Evolutionary conservation across 2,888 invertebrate species (phyloP), one percentile per base, ranked within the genome.

Genomic region (Leptinotarsa juncta): DNA sequence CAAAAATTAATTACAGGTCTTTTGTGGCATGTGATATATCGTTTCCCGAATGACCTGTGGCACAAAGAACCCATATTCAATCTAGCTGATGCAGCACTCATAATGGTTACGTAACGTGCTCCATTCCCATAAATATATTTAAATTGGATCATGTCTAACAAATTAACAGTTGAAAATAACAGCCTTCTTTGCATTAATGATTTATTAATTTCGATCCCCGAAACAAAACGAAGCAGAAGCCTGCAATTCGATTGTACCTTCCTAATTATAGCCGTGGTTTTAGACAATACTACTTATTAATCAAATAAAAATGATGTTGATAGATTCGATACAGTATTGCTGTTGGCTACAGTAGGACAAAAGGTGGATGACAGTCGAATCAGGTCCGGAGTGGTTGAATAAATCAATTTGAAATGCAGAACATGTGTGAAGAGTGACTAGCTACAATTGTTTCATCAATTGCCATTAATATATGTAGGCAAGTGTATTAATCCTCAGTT

Each of bases 141-240:
- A 62, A 71, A 67, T 72, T 73, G 76, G 71, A 76, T 53, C 68
- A 66, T 55, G 73, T 73, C 73, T 71, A 73, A 76, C 73, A 71
- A 76, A 73, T 73, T 73, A 73, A 74, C 70, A 74, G 74, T 74
- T 32, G 74, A 60, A 73, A 71, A 76, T 76, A 73, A 71, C 55
- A 73, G 62, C 71, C 68, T 73, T 71, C 70, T 65, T 49, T 62
- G 48, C 57, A 57, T 67, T 26, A 14, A 53, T 76, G 73, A 76
- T 76, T 76, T 76, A 76, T 76, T 73, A 66, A 32, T 74, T 57
- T 57, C 32, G 60, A 51, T 70, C 57, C 48, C 68, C 62, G 23
- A 71, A 65, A 73, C 53, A 71, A 60, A 62, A 18, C 70, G 57
- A 68, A 73, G 72, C 67, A 71, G 69, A 66, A 71, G 73, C 70